Percentiles rank a stretch among this genome's conserved stretches.
Evolutionary conservation across 2,113 vertebrate species (phyloP).

Genomic region (Ailuropoda melanoleuca): DNA sequence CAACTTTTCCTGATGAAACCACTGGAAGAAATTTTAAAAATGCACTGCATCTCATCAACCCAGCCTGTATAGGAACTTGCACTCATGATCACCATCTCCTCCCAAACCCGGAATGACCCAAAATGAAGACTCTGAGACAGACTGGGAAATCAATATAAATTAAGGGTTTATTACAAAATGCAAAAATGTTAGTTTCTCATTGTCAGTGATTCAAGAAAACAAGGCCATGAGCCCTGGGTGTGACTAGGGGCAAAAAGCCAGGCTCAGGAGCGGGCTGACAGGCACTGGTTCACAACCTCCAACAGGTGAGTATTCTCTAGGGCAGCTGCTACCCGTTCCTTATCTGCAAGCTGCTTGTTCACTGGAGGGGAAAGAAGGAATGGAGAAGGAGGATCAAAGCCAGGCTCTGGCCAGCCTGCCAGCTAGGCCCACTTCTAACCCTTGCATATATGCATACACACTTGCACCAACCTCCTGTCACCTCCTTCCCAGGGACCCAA

Average conservation of each 20-base stretch:
- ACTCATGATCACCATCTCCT: not conserved
- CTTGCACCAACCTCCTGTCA: not conserved
- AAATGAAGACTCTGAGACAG: not conserved
- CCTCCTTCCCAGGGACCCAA: not conserved
- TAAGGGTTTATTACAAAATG: conserved; percentile 78
- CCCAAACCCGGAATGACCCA: not conserved
- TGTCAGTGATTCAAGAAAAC: conserved; percentile 57
- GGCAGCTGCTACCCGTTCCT: conserved; percentile 97
- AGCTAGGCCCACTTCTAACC: not conserved
- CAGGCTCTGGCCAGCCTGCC: not conserved
- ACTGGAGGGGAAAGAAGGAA: conserved; percentile 83
- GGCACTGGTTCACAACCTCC: conserved; percentile 98
- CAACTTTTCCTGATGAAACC: conserved; percentile 19
- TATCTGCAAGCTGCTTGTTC: conserved; percentile 98
- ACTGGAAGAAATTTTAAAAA: not conserved
- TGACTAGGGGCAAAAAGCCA: not conserved
- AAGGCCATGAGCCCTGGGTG: not conserved
- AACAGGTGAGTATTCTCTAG: conserved; percentile 96
- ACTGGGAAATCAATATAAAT: conserved; percentile 71
- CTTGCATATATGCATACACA: not conserved
- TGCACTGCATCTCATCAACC: not conserved
- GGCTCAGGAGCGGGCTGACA: conserved; percentile 85
- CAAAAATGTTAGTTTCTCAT: conserved; percentile 59
- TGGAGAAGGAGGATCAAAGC: conserved; percentile 6
- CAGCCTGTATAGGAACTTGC: not conserved